Conservation (phyloP, 2,888 invertebrate species). For the Serripes groenlandicus region DNA sequence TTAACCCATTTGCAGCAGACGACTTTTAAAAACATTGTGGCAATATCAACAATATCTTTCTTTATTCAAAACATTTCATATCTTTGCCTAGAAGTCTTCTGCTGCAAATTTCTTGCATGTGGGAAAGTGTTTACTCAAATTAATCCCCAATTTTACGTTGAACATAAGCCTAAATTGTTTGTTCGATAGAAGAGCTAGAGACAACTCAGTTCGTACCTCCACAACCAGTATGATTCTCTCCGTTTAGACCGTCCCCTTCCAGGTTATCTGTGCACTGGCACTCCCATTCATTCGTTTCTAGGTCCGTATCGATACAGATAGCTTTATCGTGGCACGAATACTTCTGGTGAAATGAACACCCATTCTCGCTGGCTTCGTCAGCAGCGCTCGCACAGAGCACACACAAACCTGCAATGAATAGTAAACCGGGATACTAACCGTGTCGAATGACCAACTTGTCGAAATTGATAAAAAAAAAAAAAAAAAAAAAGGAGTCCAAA, state of each 20-base stretch:
- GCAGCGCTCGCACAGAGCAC: not conserved
- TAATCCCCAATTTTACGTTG: not conserved
- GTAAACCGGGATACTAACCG: too few relatives aligned
- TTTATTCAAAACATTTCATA: too few relatives aligned
- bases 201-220: constrained; percentile 39
- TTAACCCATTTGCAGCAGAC: too few relatives aligned
- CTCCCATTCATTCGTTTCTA: constrained; percentile 1
- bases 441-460: too few relatives aligned
- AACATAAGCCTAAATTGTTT: not conserved
- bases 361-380: constrained; percentile 10
- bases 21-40: too few relatives aligned
- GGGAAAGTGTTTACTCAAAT: too few relatives aligned
- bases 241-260: constrained; percentile 60
- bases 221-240: constrained; percentile 52
- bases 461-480: too few relatives aligned
- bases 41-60: too few relatives aligned
- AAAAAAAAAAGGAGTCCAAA: too few relatives aligned
- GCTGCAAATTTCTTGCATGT: too few relatives aligned
- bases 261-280: constrained; percentile 43
- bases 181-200: not conserved
- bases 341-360: constrained; percentile 34
- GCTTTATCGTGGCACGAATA: constrained; percentile 42
- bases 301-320: constrained; percentile 32
- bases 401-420: too few relatives aligned
- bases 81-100: too few relatives aligned